Conservation (phyloP, 2,888 invertebrate genomes). For the Melikaiella ostensackeni region DNA sequence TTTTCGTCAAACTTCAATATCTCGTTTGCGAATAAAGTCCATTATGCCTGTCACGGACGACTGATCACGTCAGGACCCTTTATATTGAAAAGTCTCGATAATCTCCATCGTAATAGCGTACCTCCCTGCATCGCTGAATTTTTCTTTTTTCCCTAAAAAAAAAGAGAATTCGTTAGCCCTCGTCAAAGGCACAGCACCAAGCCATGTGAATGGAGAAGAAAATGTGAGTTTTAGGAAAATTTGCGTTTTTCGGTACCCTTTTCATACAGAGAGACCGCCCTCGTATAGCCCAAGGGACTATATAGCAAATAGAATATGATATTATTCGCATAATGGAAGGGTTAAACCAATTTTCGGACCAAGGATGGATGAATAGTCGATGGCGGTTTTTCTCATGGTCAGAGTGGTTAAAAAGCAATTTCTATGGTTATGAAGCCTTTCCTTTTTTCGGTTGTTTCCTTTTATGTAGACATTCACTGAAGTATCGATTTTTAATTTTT, state of each 20-base stretch:
- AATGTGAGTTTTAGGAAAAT: constrained; percentile 11
- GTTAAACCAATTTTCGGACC: constrained; percentile 8
- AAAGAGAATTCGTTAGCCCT: constrained; percentile 17
- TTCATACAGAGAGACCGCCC: background rate
- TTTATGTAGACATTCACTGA: background rate
- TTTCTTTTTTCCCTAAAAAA: background rate
- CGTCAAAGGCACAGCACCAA: background rate
- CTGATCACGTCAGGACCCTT: constrained; percentile 15
- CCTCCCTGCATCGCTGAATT: background rate
- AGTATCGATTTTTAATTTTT: background rate
- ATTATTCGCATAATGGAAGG: constrained; percentile 25
- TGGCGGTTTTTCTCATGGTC: background rate
- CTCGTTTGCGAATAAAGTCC: constrained; percentile 3
- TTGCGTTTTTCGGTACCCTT: background rate
- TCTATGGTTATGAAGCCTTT: background rate
- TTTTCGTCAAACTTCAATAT: constrained; percentile 1
- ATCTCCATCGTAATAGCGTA: constrained; percentile 8
- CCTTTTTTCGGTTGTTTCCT: background rate
- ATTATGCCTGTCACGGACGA: constrained; percentile 26
- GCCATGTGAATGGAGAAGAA: constrained; percentile 3
- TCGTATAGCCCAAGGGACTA: constrained; percentile 12
- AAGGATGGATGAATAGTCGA: constrained; percentile 5
- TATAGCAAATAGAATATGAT: constrained; percentile 18
- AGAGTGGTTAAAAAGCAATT: background rate
- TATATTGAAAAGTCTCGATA: constrained; percentile 33